phyloP scores from a whole-genome alignment of 2,113 vertebrate genomes.

The Xyrauchen texanus region DNA sequence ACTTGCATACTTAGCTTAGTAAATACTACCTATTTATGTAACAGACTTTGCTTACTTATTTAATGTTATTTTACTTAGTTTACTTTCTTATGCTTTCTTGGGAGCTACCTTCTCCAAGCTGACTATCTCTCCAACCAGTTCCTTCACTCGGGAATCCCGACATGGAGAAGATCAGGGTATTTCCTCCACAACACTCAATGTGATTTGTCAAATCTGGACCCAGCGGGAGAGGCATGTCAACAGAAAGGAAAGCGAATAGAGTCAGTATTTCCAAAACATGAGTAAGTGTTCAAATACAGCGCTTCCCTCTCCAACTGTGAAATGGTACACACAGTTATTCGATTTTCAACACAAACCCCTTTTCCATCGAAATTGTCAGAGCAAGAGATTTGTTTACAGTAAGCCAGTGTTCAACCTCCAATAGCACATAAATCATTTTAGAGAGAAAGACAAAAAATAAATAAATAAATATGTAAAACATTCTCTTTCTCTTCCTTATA shows the following conservation, averaged over 20 bases:
- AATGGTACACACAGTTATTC: conserved; percentile 15
- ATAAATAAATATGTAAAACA: no score
- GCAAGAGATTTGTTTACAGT: neutral
- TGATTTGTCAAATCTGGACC: conserved; percentile 43
- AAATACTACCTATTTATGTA: no score
- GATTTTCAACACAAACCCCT: no score
- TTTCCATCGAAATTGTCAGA: conserved; percentile 26
- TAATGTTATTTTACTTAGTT: no score
- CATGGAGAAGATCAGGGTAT: conserved; percentile 47
- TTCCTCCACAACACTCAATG: conserved; percentile 50
- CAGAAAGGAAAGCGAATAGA: conserved; percentile 30
- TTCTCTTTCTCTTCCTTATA: no score
- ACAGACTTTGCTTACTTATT: no score
- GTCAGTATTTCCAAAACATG: conserved; percentile 53
- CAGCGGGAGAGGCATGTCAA: conserved; percentile 52
- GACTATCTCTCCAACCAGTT: conserved; percentile 32
- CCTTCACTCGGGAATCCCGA: conserved; percentile 47
- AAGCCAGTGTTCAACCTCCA: conserved; percentile 15
- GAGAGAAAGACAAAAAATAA: neutral
- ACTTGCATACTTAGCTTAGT: no score
- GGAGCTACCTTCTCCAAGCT: conserved; percentile 1
- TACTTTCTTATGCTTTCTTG: no score
- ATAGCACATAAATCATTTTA: conserved; percentile 46
- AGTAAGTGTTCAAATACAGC: conserved; percentile 17
- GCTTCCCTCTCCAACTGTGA: conserved; percentile 3